Evolutionary conservation across 2,888 invertebrate genomes (phyloP).

Genomic region (Steinernema carpocapsae): DNA sequence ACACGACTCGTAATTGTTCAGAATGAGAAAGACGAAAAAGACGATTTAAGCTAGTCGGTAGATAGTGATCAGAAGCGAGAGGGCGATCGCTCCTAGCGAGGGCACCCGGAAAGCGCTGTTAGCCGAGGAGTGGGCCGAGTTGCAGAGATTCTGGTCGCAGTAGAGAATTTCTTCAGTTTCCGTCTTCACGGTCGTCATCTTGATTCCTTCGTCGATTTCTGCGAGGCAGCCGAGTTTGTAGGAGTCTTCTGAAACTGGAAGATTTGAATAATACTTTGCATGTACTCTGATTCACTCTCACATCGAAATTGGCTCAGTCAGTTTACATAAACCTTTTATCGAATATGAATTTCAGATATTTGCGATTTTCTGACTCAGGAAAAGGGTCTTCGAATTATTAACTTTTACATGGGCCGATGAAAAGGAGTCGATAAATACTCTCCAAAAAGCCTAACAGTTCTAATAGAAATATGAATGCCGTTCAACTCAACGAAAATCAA

Average conservation of each 20-base stretch:
- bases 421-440: no score
- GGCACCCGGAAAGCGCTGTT: neutral
- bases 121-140: neutral
- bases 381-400: no score
- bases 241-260: neutral
- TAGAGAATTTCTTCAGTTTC: neutral
- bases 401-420: no score
- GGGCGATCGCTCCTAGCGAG: neutral
- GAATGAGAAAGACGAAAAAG: neutral
- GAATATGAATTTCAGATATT: no score
- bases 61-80: neutral
- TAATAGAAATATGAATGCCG: no score
- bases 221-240: neutral
- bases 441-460: no score
- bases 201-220: constrained; percentile 8
- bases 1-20: constrained; percentile 9
- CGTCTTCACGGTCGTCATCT: neutral
- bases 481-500: no score
- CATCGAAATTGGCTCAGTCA: no score
- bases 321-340: no score
- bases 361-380: no score
- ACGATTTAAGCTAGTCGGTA: neutral
- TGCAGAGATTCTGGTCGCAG: neutral
- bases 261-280: neutral
- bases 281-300: no score